Percentiles rank a stretch among this genome's conserved stretches.
Evolutionary conservation across 2,888 invertebrate species (phyloP).

Genomic region (Mesodorylaimus sp.): DNA sequence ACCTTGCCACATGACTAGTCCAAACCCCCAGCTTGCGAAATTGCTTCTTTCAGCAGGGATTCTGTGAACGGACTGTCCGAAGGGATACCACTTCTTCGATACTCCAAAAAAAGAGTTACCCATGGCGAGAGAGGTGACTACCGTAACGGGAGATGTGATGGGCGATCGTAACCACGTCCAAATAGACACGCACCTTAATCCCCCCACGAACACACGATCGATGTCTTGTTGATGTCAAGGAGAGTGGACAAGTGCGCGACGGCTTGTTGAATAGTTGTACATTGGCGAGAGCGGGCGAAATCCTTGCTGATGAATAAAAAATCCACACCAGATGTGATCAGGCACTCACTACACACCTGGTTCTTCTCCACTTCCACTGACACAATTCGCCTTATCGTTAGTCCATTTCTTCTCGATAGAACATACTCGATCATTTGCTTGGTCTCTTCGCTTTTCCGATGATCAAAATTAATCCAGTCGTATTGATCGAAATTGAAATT

Average conservation of each 20-base stretch:
- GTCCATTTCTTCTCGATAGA: constrained; percentile 34
- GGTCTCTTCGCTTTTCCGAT: constrained; percentile 40
- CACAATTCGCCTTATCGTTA: constrained; percentile 29
- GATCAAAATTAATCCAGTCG: constrained; percentile 51
- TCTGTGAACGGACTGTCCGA: too few species aligned
- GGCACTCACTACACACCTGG: constrained; percentile 34
- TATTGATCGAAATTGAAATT: constrained; percentile 31
- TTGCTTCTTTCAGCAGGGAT: too few species aligned
- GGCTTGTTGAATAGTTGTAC: constrained; percentile 38
- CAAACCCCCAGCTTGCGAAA: too few species aligned
- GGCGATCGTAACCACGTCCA: too few species aligned
- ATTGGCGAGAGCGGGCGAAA: constrained; percentile 41
- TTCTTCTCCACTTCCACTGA: constrained; percentile 47
- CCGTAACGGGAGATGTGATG: too few species aligned
- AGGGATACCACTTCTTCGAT: too few species aligned
- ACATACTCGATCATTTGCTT: constrained; percentile 41
- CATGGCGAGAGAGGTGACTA: too few species aligned
- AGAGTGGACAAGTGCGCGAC: constrained; percentile 32
- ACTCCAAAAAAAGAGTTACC: too few species aligned
- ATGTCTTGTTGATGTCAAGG: constrained; percentile 20
- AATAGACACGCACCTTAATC: constrained; percentile 44
- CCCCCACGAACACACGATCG: constrained; percentile 43
- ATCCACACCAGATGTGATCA: constrained; percentile 41
- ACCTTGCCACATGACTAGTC: too few species aligned
- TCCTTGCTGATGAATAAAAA: constrained; percentile 49